These are phyloP conservation scores for Cetonia aurata DNA, from an alignment of 2,888 invertebrate species.

Conservation along the genomic window DNA sequence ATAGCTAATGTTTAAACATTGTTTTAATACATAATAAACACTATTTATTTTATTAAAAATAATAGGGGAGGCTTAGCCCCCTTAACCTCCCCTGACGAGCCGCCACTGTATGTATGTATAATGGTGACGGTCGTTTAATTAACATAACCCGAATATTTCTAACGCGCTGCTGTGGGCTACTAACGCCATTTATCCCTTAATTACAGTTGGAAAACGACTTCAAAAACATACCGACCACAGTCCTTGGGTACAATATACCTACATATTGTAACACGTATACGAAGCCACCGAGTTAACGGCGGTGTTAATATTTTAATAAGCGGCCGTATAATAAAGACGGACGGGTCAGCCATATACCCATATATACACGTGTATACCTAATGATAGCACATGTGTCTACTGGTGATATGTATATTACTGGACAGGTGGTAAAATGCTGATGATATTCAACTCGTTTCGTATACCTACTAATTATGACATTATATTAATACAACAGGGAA, in stretches of 20 bases:
- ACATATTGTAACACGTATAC: too few relatives aligned
- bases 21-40: too few relatives aligned
- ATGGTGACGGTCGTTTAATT: constrained; percentile 29
- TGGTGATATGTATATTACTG: too few relatives aligned
- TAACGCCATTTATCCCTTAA: constrained; percentile 28
- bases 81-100: too few relatives aligned
- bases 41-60: too few relatives aligned
- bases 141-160: constrained; percentile 32
- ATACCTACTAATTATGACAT: constrained; percentile 23
- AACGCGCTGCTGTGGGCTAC: not conserved
- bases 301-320: constrained; percentile 20
- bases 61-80: too few relatives aligned
- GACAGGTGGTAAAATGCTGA: too few relatives aligned
- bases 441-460: not conserved
- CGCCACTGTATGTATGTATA: not conserved
- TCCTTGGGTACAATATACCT: not conserved
- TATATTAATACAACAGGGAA: constrained; percentile 13
- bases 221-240: constrained; percentile 15
- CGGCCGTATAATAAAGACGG: constrained; percentile 18
- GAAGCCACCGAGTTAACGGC: not conserved
- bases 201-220: constrained; percentile 23
- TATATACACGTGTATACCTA: not conserved
- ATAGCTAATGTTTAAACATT: too few relatives aligned
- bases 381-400: not conserved
- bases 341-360: not conserved